Evolutionary conservation across 2,888 invertebrate species (phyloP).

Genomic region (Chrysomela aeneicollis): DNA sequence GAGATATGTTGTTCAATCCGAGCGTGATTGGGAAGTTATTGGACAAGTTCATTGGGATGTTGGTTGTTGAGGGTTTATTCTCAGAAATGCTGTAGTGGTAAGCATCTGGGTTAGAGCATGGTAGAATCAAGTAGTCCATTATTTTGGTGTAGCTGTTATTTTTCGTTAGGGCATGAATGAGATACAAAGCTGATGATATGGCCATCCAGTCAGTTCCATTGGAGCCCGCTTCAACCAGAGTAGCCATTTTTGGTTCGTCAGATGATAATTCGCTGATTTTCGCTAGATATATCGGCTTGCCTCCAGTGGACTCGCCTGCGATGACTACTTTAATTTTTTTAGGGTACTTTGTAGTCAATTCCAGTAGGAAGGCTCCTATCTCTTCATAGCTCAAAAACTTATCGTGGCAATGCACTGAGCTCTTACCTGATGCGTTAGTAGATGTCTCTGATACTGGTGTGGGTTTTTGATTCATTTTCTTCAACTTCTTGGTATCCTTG

Average conservation of each 20-base stretch:
- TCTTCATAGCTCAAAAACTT: constrained; percentile 44
- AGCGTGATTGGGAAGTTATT: constrained; percentile 42
- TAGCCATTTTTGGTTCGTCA: constrained; percentile 17
- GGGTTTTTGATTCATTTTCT: not conserved
- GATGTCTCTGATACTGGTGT: constrained; percentile 9
- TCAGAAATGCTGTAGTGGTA: constrained; percentile 38
- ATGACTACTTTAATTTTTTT: constrained; percentile 32
- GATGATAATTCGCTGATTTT: constrained; percentile 21
- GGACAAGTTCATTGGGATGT: constrained; percentile 31
- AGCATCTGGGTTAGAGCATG: constrained; percentile 49
- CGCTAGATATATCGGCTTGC: constrained; percentile 34
- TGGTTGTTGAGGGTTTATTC: not conserved
- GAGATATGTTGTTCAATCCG: constrained; percentile 33
- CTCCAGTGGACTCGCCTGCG: constrained; percentile 39
- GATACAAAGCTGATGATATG: constrained; percentile 43
- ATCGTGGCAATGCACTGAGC: constrained; percentile 44
- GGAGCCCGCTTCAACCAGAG: constrained; percentile 45
- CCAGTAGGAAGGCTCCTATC: constrained; percentile 41
- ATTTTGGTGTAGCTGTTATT: constrained; percentile 35
- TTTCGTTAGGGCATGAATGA: constrained; percentile 45
- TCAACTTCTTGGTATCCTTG: no score
- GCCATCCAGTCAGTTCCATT: constrained; percentile 45
- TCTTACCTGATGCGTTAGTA: constrained; percentile 23
- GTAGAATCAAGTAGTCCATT: constrained; percentile 46
- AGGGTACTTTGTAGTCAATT: constrained; percentile 34